Base-by-base conservation (phyloP, 1,140 invertebrate genomes). In the Monomorium pharaonis region DNA sequence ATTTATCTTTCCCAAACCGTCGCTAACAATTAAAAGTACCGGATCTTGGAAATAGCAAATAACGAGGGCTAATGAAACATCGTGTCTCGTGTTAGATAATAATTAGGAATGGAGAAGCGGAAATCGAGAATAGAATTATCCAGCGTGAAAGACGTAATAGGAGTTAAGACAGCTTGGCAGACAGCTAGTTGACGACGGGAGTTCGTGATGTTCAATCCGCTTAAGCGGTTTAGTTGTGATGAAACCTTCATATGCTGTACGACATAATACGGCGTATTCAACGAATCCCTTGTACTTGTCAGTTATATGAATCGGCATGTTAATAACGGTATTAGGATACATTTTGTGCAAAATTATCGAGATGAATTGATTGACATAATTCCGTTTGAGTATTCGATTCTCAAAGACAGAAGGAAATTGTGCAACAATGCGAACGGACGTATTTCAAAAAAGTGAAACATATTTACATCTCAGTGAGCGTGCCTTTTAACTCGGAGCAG, bases 61-160 rank as follows among this genome's bases (percentile, higher is more conserved):
- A 60, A 58, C 2, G n/a, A 56, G 3, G 2, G 54, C 21, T 51
- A 51, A 42, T 69, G 44, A 24, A 69, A 56, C 9, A 21, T 14
- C 18, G 18, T 37, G 51, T 21, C 14, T 27, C 44, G 37, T 24
- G 63, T 56, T 42, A 51, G 76, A 56, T 58, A 83, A 83, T 58
- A 60, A 74, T 74, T 44, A 24, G 16, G 10, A 6, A 47, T 24
- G 24, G 24, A 56, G 18, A 18, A 27, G 37, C 24, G 10, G 78
- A 83, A 58, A 83, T 69, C 51, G 67, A 74, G 51, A 60, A 83
- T 83, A 58, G 67, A 83, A 83, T 83, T 74, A 83, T 33, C 67
- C 42, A 14, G 27, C 24, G 24, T 44, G 78, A 74, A 83, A 83
- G 51, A 74, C 51, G 42, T 74, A 58, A 72, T 58, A 74, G 67